Evolutionary conservation across 2,888 invertebrate species (phyloP).

Genomic region (Hemaris fuciformis): DNA sequence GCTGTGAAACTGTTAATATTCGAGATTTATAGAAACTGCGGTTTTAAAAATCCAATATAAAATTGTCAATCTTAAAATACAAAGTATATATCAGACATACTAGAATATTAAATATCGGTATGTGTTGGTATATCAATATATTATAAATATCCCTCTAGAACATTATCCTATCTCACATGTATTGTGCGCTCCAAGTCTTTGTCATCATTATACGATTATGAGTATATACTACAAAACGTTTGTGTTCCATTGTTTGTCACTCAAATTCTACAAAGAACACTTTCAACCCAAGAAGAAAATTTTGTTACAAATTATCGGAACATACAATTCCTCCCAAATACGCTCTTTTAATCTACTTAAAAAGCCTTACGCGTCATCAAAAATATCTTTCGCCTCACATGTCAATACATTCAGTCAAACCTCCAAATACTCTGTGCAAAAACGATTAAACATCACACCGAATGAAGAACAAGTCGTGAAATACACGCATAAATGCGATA

Average conservation of each 20-base stretch:
- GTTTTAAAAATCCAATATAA: conserved; percentile 22
- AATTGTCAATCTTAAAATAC: conserved; percentile 29
- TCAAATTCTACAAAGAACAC: background rate
- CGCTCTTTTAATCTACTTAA: conserved; percentile 15
- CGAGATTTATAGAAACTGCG: conserved; percentile 10
- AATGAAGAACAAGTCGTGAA: conserved; percentile 2
- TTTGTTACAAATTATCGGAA: conserved; percentile 12
- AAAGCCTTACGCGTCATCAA: conserved; percentile 13
- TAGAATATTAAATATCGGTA: conserved; percentile 35
- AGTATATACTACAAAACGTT: conserved; percentile 5
- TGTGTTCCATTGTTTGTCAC: background rate
- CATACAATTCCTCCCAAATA: conserved; percentile 13
- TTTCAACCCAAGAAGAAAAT: conserved; percentile 11
- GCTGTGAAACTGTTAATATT: background rate
- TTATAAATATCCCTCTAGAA: conserved; percentile 56
- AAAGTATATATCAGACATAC: conserved; percentile 31
- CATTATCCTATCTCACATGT: conserved; percentile 70
- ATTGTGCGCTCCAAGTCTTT: conserved; percentile 77
- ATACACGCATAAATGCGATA: conserved; percentile 1
- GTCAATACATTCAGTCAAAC: conserved; percentile 13
- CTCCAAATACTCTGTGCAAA: conserved; percentile 9
- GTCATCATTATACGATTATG: conserved; percentile 42
- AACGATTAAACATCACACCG: conserved; percentile 10
- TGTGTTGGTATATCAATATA: conserved; percentile 43
- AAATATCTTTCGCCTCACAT: conserved; percentile 7